phyloP scores from a whole-genome alignment of 2,797 vertebrate species.

The Onychomys arenicola region DNA sequence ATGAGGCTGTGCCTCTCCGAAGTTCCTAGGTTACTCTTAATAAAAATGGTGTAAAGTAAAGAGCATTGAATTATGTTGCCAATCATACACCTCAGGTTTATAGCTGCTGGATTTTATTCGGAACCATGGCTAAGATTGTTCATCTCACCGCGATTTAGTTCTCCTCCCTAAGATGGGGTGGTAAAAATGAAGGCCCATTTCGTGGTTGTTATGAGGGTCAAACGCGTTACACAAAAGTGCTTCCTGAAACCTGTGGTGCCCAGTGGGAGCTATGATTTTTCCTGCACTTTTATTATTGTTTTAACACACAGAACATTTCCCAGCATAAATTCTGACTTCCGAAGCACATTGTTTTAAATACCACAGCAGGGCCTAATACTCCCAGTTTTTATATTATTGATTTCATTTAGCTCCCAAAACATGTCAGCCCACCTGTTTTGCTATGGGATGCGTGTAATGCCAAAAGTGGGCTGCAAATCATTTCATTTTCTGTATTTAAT shows the following conservation, averaged over 20 bases:
- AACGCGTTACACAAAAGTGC: neutral
- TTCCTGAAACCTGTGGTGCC: neutral
- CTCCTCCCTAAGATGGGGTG: slow-evolving; percentile 52
- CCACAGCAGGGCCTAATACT: neutral
- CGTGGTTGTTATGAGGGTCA: neutral
- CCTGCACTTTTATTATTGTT: slow-evolving; percentile 44
- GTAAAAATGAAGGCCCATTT: neutral
- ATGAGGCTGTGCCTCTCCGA: slow-evolving; percentile 21
- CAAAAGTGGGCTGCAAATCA: slow-evolving; percentile 15
- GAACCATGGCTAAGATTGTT: neutral
- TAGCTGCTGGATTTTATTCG: slow-evolving; percentile 16
- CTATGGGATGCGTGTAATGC: neutral
- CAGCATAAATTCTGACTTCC: slow-evolving; percentile 22
- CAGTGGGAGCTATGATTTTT: slow-evolving; percentile 42
- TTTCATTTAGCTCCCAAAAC: slow-evolving; percentile 42
- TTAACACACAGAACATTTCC: slow-evolving; percentile 37
- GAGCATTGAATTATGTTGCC: slow-evolving; percentile 22
- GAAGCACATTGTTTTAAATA: slow-evolving; percentile 43
- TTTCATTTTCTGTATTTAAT: slow-evolving; percentile 13
- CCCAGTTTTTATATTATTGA: slow-evolving; percentile 5
- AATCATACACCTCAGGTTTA: slow-evolving; percentile 20
- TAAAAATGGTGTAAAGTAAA: slow-evolving; percentile 46
- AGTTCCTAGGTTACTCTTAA: slow-evolving; percentile 16
- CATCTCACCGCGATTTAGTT: neutral
- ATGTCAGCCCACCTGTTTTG: slow-evolving; percentile 24